Conservation (phyloP, 1,140 invertebrate species). For the Leptonema lineaticorne region DNA sequence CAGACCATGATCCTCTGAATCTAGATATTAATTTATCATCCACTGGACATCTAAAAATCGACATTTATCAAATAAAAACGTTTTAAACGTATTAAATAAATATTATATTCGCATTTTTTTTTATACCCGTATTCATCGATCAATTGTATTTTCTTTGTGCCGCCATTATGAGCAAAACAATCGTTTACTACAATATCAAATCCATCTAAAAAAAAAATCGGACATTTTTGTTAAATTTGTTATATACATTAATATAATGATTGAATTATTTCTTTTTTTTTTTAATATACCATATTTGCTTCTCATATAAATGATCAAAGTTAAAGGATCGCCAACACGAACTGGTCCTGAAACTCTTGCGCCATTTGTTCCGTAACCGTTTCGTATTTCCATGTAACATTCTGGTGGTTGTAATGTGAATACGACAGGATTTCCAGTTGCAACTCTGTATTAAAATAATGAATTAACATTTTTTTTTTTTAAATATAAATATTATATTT, state of each 20-base stretch:
- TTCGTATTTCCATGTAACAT: slow-evolving; percentile 93
- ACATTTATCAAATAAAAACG: slow-evolving; percentile 33
- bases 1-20: slow-evolving; percentile 89
- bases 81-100: slow-evolving; percentile 27
- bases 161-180: slow-evolving; percentile 92
- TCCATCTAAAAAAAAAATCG: slow-evolving; percentile 71
- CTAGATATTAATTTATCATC: slow-evolving; percentile 90
- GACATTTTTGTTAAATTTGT: too few relatives aligned
- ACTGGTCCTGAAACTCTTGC: slow-evolving; percentile 85
- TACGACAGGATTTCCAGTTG: slow-evolving; percentile 91
- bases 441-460: slow-evolving; percentile 79
- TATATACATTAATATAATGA: slow-evolving; percentile 27
- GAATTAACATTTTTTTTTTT: too few relatives aligned
- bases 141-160: slow-evolving; percentile 85
- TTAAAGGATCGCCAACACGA: slow-evolving; percentile 87
- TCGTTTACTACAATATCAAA: slow-evolving; percentile 96
- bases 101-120: slow-evolving; percentile 6
- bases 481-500: too few relatives aligned
- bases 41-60: slow-evolving; percentile 75
- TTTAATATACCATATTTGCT: slow-evolving; percentile 78
- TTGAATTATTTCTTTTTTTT: slow-evolving; percentile 16
- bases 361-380: slow-evolving; percentile 82
- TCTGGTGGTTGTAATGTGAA: slow-evolving; percentile 90
- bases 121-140: slow-evolving; percentile 88
- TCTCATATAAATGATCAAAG: slow-evolving; percentile 91